These are phyloP conservation scores for Thaleichthys pacificus DNA, from an alignment of 2,797 vertebrate species.

Conservation along the genomic window DNA sequence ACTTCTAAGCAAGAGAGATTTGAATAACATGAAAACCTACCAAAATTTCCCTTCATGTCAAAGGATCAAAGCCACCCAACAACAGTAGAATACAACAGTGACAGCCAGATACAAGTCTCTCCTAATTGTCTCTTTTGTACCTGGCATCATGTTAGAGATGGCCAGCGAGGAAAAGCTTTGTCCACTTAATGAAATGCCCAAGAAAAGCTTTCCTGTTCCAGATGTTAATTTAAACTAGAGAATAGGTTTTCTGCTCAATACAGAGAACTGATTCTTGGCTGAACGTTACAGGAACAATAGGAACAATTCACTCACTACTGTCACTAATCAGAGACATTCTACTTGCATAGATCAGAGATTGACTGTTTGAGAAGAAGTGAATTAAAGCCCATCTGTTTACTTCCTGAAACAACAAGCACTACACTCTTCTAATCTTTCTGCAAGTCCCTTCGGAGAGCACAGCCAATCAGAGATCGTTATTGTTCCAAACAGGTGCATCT, in stretches of 20 bases:
- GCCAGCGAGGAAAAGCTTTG: not conserved
- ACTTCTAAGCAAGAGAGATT: not conserved
- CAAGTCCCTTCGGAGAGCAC: slow-evolving; percentile 3
- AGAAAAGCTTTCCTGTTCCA: not conserved
- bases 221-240: not conserved
- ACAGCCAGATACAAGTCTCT: not conserved
- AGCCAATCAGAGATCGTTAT: slow-evolving; percentile 4
- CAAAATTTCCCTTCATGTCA: not conserved
- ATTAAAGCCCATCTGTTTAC: slow-evolving; percentile 10
- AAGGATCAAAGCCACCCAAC: not conserved
- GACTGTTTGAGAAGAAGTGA: slow-evolving; percentile 15
- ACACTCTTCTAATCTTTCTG: not conserved
- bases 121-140: not conserved
- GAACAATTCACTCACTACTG: not conserved
- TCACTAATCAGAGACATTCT: not conserved
- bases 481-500: slow-evolving; percentile 7
- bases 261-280: not conserved
- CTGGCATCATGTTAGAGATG: not conserved
- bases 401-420: slow-evolving; percentile 6
- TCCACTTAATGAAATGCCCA: slow-evolving; percentile 8
- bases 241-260: not conserved
- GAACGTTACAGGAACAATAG: slow-evolving; percentile 5
- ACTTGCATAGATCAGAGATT: slow-evolving; percentile 9
- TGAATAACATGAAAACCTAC: not conserved
- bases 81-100: not conserved